A percentile compares a stretch with the other conserved stretches of the same genome.
These are phyloP conservation scores for Diadumene lineata DNA, from an alignment of 92 coral and sea anemone species.

Conservation along the genomic window DNA sequence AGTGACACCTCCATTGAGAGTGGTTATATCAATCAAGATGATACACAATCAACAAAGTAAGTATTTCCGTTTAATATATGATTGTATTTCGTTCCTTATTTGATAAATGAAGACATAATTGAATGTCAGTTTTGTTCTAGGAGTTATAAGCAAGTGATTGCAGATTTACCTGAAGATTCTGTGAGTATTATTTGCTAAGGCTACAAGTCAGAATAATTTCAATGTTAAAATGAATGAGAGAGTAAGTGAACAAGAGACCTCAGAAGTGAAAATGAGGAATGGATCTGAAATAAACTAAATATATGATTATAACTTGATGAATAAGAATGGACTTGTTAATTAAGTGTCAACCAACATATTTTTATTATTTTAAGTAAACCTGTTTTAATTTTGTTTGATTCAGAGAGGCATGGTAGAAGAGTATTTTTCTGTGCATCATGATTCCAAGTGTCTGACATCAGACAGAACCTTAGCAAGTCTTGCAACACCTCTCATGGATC, in stretches of 20 bases:
- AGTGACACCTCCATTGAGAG: slow-evolving; percentile 3
- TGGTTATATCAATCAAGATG: neutral
- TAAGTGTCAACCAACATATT: too few relatives aligned
- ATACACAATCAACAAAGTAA: neutral
- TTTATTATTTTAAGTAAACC: too few relatives aligned
- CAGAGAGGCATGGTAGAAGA: slow-evolving; percentile 79
- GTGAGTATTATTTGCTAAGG: neutral
- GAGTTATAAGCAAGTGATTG: neutral
- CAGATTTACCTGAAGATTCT: slow-evolving; percentile 11
- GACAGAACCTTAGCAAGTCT: slow-evolving; percentile 86
- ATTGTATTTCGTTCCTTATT: neutral
- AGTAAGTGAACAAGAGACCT: neutral
- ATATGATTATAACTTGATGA: too few relatives aligned
- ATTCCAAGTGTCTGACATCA: slow-evolving; percentile 75
- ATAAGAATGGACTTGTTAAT: too few relatives aligned
- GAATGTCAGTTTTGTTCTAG: neutral
- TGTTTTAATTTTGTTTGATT: too few relatives aligned
- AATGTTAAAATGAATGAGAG: neutral
- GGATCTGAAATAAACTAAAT: too few relatives aligned
- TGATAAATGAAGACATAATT: neutral
- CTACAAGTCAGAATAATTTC: neutral
- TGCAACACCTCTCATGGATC: slow-evolving; percentile 88
- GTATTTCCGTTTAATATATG: neutral
- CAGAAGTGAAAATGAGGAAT: too few relatives aligned
- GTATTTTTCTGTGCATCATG: slow-evolving; percentile 84